Evolutionary conservation across 2,113 vertebrate species (phyloP).

Genomic region (Dissostichus mawsoni): DNA sequence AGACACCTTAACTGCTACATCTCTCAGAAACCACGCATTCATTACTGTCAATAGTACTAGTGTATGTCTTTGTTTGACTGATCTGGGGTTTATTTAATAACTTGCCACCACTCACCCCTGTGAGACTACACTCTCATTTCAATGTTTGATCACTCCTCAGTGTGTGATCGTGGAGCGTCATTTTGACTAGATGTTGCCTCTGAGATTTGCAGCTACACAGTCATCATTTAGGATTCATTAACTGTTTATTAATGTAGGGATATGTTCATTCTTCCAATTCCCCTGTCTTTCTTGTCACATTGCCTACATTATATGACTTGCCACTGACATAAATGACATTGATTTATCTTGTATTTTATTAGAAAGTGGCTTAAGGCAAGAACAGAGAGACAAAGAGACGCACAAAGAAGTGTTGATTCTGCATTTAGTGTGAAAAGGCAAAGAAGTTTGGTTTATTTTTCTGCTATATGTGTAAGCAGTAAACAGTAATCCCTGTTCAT

Average conservation of each 20-base stretch:
- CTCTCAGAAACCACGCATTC: background rate
- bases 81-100: conserved; percentile 4
- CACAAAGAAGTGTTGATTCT: conserved; percentile 6
- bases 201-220: background rate
- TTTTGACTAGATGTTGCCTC: background rate
- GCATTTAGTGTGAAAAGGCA: background rate
- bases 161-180: conserved; percentile 7
- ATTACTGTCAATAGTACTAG: background rate
- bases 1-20: background rate
- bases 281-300: conserved; percentile 4
- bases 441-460: conserved; percentile 10
- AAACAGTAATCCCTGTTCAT: background rate
- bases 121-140: conserved; percentile 14
- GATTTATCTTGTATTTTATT: conserved; percentile 2
- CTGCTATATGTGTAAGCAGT: background rate
- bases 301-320: conserved; percentile 24
- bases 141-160: conserved; percentile 17
- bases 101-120: background rate
- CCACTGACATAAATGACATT: background rate
- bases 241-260: conserved; percentile 8
- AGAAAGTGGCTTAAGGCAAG: background rate
- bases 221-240: conserved; percentile 6
- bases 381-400: background rate
- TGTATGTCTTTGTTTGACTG: background rate
- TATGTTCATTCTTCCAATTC: conserved; percentile 22